Evolutionary conservation across 2,113 vertebrate species (phyloP).

Genomic region (Gobiocypris rarus): DNA sequence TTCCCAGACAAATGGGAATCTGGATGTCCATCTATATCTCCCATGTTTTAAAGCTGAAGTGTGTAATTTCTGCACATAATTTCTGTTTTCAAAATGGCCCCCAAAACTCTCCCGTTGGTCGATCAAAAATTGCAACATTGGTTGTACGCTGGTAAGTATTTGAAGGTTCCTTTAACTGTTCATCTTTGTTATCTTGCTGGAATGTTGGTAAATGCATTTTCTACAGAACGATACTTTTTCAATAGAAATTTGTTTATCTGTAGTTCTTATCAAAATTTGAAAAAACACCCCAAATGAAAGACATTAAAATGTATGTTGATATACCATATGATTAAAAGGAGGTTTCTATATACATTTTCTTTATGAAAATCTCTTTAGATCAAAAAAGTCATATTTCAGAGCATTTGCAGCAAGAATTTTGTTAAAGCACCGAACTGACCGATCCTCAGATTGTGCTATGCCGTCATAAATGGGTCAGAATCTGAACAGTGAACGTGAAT

Average conservation of each 20-base stretch:
- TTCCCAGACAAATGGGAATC: not conserved
- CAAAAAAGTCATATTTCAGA: conserved; percentile 25
- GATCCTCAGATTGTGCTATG: not conserved
- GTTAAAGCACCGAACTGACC: not conserved
- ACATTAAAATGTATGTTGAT: not conserved
- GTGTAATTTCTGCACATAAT: not conserved
- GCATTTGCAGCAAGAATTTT: conserved; percentile 2
- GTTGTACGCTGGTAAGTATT: not conserved
- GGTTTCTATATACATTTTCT: conserved; percentile 28
- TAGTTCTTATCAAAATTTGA: not conserved
- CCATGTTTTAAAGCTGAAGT: not conserved
- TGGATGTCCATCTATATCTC: not conserved
- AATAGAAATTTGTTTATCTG: not conserved
- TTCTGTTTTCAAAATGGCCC: not conserved
- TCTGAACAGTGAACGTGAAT: conserved; percentile 1
- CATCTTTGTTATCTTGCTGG: not conserved
- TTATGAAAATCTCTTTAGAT: not conserved
- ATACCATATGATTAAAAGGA: conserved; percentile 20
- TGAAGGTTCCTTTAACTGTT: not conserved
- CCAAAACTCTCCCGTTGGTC: not conserved
- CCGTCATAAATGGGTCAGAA: not conserved
- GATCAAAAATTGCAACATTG: not conserved
- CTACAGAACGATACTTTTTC: not conserved
- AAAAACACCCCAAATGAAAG: not conserved
- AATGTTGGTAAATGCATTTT: conserved; percentile 18